Conservation (phyloP, 2,797 vertebrate genomes). For the Molossus alvarezi region DNA sequence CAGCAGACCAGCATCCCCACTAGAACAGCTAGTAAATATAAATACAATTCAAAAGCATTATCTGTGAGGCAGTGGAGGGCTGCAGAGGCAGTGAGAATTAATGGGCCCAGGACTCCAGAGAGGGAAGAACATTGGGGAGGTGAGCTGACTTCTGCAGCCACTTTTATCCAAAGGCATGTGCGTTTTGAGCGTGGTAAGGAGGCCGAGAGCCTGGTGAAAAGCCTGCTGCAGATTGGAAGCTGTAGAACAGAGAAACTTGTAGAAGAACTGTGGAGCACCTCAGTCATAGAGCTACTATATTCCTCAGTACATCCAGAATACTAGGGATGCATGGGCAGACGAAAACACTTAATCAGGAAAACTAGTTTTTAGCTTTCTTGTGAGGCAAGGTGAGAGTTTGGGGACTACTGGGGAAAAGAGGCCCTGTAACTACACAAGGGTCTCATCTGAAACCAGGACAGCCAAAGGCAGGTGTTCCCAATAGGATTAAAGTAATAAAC, state of each 20-base stretch:
- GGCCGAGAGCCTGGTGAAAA: not conserved
- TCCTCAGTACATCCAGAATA: not conserved
- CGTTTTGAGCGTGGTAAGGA: not conserved
- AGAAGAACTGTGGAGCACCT: not conserved
- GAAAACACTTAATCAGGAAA: not conserved
- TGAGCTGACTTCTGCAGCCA: not conserved
- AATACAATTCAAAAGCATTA: not conserved
- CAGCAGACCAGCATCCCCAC: not conserved
- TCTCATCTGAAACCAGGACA: not conserved
- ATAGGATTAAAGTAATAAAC: not conserved
- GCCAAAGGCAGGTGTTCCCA: not conserved
- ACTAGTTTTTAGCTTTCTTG: not conserved
- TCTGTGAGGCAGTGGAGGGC: not conserved
- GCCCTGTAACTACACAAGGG: not conserved
- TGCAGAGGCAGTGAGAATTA: not conserved
- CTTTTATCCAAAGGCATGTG: not conserved
- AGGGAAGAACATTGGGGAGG: not conserved
- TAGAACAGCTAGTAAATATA: not conserved
- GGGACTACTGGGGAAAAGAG: not conserved
- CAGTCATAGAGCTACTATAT: not conserved
- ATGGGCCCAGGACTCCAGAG: not conserved
- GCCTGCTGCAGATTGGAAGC: not conserved
- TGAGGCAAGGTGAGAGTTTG: not conserved
- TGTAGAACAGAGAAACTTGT: not conserved
- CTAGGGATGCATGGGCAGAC: not conserved